A percentile compares a stretch with the other conserved stretches of the same genome.
These are phyloP conservation scores for Nymphalis io DNA, from an alignment of 1,140 invertebrate genomes.

Conservation along the genomic window DNA sequence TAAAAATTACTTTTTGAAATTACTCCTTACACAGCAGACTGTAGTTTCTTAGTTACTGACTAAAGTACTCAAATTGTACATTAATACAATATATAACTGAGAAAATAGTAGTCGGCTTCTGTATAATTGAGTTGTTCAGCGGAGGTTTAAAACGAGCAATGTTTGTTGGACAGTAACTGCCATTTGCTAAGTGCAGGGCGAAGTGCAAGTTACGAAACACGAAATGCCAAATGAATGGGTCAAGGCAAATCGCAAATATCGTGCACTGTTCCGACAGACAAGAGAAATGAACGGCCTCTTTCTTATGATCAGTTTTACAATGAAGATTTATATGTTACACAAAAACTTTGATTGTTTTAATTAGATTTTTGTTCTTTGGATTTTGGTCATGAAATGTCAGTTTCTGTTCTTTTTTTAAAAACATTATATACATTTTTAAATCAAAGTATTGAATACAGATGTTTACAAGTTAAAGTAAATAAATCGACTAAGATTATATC, in stretches of 20 bases:
- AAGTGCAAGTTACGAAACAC: conserved; percentile 41
- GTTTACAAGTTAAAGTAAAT: too few relatives aligned
- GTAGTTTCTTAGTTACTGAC: too few relatives aligned
- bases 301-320: neutral
- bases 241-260: conserved; percentile 28
- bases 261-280: neutral
- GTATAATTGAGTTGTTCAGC: conserved; percentile 30
- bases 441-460: too few relatives aligned
- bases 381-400: too few relatives aligned
- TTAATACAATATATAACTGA: neutral
- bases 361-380: too few relatives aligned
- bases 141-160: conserved; percentile 29
- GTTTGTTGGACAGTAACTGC: conserved; percentile 33
- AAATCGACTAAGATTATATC: too few relatives aligned
- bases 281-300: conserved; percentile 22
- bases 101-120: neutral
- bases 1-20: too few relatives aligned
- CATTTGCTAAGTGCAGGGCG: conserved; percentile 38
- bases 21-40: too few relatives aligned
- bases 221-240: conserved; percentile 29
- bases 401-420: too few relatives aligned
- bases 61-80: too few relatives aligned
- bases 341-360: too few relatives aligned
- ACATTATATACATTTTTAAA: too few relatives aligned
- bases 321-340: neutral